These are phyloP conservation scores for Sarcophaga carnaria DNA, from an alignment of 2,888 invertebrate genomes.

Conservation along the genomic window DNA sequence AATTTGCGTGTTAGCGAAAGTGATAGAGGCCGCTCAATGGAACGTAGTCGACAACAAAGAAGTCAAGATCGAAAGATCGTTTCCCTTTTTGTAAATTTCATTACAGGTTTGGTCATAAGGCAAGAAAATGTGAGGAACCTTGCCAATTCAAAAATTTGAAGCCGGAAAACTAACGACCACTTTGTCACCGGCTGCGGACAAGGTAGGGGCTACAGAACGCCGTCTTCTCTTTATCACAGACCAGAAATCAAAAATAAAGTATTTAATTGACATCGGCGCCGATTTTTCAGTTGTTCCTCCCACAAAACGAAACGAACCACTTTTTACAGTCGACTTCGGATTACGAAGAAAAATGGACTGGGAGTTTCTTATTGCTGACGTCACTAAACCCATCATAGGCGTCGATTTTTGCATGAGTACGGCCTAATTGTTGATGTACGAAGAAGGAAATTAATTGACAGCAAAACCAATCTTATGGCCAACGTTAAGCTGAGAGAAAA, in stretches of 20 bases:
- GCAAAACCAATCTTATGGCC: neutral
- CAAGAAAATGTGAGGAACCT: conserved; percentile 35
- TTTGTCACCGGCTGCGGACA: conserved; percentile 13
- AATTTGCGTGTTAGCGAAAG: neutral
- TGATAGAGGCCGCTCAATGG: neutral
- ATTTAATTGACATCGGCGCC: conserved; percentile 19
- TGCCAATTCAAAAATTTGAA: conserved; percentile 28
- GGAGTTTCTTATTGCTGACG: no score
- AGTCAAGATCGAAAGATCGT: neutral
- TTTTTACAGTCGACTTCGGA: neutral
- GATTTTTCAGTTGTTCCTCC: conserved; percentile 33
- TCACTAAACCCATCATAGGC: no score
- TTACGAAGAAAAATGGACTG: conserved; percentile 1
- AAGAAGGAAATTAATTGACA: no score
- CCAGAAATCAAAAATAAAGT: neutral
- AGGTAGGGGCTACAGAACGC: conserved; percentile 1
- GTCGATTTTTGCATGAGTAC: no score
- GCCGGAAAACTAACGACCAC: conserved; percentile 13
- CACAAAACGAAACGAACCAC: neutral
- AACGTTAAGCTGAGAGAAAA: no score
- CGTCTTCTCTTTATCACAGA: conserved; percentile 36
- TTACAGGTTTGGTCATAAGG: conserved; percentile 28
- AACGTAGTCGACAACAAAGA: neutral
- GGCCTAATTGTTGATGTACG: no score
- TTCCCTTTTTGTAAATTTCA: conserved; percentile 35